Evolutionary conservation across 2,113 vertebrate species (phyloP).

Genomic region (Colius striatus): DNA sequence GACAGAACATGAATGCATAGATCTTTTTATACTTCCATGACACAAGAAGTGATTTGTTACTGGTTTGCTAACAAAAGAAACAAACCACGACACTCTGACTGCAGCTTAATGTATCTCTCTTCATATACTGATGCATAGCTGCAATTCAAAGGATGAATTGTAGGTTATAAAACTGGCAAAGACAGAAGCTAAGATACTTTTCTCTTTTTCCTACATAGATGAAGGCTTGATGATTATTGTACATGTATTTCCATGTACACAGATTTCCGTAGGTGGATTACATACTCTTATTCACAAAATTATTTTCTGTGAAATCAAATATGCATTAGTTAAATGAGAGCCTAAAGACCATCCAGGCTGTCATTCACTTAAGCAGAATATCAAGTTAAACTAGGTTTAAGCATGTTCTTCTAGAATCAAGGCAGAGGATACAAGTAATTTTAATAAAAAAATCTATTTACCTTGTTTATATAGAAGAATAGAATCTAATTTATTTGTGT

Average conservation of each 20-base stretch:
- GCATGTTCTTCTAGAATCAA: neutral
- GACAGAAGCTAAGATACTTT: neutral
- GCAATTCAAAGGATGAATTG: neutral
- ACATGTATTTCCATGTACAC: neutral
- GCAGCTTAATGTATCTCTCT: neutral
- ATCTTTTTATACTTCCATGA: neutral
- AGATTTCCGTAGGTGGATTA: neutral
- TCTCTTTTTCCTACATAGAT: neutral
- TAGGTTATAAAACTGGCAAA: neutral
- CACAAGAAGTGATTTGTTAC: neutral
- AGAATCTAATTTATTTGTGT: constrained; percentile 63
- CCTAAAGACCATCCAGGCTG: neutral
- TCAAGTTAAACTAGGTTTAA: neutral
- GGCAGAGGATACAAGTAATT: neutral
- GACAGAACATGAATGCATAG: neutral
- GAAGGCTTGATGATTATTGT: neutral
- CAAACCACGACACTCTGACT: neutral
- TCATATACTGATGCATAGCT: neutral
- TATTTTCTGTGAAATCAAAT: neutral
- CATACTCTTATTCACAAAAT: neutral
- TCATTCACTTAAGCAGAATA: neutral
- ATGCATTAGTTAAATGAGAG: neutral
- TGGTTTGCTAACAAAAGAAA: neutral
- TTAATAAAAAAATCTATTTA: constrained; percentile 51
- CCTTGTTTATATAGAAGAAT: constrained; percentile 47